Evolutionary conservation across 2,888 invertebrate genomes (phyloP).

Genomic region (Clistopyga incitator): DNA sequence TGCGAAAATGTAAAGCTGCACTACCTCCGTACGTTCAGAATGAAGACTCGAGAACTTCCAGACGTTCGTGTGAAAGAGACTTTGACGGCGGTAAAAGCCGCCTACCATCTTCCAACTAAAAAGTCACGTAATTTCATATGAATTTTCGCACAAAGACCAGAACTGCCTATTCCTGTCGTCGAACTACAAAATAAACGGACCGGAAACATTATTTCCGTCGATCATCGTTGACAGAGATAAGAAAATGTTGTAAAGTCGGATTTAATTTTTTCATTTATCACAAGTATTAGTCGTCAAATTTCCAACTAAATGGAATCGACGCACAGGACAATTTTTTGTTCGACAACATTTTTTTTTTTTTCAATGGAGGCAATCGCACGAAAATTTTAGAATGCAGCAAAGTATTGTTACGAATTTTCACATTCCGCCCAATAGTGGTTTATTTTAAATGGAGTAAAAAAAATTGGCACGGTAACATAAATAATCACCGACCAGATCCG

Average conservation of each 20-base stretch:
- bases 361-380: too few species aligned
- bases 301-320: too few species aligned
- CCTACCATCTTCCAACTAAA: conserved; percentile 39
- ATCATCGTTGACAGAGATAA: not conserved
- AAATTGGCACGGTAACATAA: too few species aligned
- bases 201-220: not conserved
- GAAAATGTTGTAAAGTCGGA: conserved; percentile 3
- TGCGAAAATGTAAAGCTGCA: conserved; percentile 56
- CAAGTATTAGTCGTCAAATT: too few species aligned
- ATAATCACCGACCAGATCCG: too few species aligned
- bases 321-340: too few species aligned
- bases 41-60: conserved; percentile 35
- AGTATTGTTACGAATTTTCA: too few species aligned
- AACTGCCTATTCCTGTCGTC: conserved; percentile 25
- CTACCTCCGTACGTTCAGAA: conserved; percentile 9
- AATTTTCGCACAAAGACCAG: not conserved
- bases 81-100: conserved; percentile 54
- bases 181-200: not conserved
- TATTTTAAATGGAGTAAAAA: too few species aligned
- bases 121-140: conserved; percentile 4
- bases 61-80: conserved; percentile 47
- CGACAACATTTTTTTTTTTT: too few species aligned
- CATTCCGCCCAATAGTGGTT: too few species aligned
- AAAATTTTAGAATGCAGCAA: too few species aligned
- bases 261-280: too few species aligned